Evolutionary conservation across 2,888 invertebrate species (phyloP).

Genomic region (Ectobius pallidus): DNA sequence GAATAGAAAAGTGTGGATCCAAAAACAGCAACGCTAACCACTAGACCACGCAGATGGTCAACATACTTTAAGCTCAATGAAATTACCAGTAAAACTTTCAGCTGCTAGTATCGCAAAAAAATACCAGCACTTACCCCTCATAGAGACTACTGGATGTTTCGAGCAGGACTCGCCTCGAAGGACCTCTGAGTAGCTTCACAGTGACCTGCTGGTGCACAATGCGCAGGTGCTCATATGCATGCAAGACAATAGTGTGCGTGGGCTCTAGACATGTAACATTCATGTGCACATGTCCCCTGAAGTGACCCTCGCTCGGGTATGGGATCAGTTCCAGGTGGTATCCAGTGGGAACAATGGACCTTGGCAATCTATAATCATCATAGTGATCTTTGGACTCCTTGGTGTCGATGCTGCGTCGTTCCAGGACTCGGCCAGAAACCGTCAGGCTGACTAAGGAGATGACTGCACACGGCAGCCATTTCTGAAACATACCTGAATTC

Average conservation of each 20-base stretch:
- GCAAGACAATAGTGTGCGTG: conserved; percentile 67
- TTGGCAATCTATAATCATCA: conserved; percentile 67
- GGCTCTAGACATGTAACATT: conserved; percentile 69
- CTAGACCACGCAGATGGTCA: too few species aligned
- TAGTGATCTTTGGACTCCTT: conserved; percentile 70
- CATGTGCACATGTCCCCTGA: conserved; percentile 71
- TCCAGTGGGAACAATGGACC: conserved; percentile 66
- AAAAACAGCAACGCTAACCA: too few species aligned
- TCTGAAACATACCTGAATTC: too few species aligned
- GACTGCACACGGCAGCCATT: background rate
- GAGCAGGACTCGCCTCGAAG: background rate
- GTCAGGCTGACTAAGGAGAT: background rate
- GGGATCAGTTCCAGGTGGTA: conserved; percentile 73
- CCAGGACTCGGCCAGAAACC: background rate
- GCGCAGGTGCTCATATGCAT: conserved; percentile 66
- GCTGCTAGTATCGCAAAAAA: too few species aligned
- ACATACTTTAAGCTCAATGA: too few species aligned
- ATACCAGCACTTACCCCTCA: too few species aligned
- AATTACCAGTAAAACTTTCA: too few species aligned
- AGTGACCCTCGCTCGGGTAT: conserved; percentile 66
- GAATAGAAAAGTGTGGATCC: too few species aligned
- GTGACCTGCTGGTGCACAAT: conserved; percentile 62
- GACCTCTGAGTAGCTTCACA: conserved; percentile 44
- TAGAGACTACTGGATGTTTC: background rate
- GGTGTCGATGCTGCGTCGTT: conserved; percentile 58